Evolutionary conservation across 2,113 vertebrate genomes (phyloP), one percentile per base, ranked within the genome.

Genomic region (Phalacrocorax carbo): DNA sequence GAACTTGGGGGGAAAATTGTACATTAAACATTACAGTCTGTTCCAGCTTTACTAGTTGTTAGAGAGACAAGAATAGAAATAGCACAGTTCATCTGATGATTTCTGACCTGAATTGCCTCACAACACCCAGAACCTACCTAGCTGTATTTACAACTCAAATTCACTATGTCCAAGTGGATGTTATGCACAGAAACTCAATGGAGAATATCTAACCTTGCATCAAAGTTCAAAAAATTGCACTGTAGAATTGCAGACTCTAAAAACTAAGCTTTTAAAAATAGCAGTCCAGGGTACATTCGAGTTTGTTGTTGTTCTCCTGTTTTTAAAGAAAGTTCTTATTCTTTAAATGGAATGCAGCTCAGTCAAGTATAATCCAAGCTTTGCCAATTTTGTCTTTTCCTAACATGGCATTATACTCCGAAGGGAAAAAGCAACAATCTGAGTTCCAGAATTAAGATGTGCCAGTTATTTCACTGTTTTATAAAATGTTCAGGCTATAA

Each of bases 1-100:
- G 99, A 70, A 99, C 99, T 99, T 97, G 51, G 60, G 90, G 19
- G 44, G 7, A 73, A 93, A 93, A 89, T 3, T 1, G 66, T 60
- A 75, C 11, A 49, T 87, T 85, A 78, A 94, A 90, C 22, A 71
- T 19, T 58, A 82, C 16, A 78, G 27, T 44, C 62, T 46, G 44
- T 65, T 90, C 88, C 34, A 66, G 48, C 36, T 62, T 55, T 81
- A 16, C 3, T n/a, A 48, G 16, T 42, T 68, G 36, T 44, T 32
- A 82, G 16, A 75, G 34, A 88, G 36, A 62, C 32, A 86, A 30
- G 36, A 76, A 42, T 21, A 76, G 30, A 72, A 71, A 82, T 0
- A 60, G 23, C 27, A 71, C 23, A 87, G 46, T 42, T 88, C 49
- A 44, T 25, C 27, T 55, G 26, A 62, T 40, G 30, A 12, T 52